Base-by-base conservation (phyloP, 2,888 invertebrate genomes). In the Eretmocerus hayati region DNA sequence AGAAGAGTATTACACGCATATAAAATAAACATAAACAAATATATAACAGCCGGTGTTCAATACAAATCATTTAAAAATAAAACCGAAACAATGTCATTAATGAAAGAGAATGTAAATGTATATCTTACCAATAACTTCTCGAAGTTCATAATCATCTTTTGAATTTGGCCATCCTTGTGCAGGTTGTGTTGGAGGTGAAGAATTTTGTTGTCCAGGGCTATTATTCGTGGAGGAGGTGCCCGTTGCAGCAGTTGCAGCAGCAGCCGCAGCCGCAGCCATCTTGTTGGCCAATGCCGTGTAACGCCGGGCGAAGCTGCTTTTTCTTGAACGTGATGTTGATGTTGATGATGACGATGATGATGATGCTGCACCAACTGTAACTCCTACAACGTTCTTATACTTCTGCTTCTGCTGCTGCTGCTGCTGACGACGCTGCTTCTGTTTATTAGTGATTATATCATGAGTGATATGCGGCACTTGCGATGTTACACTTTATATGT, bases 91-190 rank as follows among this genome's bases (percentile, higher is more conserved):
- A n/a, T n/a, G n/a, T n/a, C n/a, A n/a, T n/a, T n/a, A n/a, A n/a
- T n/a, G n/a, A 22, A 23, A 2, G 23, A 23, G 16, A 5, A 21
- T 19, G 20, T 4, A 18, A 4, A 38, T 2, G 19, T 5, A 11
- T 32, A 11, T 80, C 82, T 77, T 75, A 89, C 91, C 91, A 67
- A 95, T 94, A 64, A 94, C 89, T 76, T 94, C 93, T 61, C 86
- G 83, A 63, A 95, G 75, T 74, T 92, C 91, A 75, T 95, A 95
- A 73, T 90, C 90, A 68, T 90, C 89, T 74, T 88, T 87, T 66
- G 81, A 84, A 76, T 91, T 93, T 57, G 93, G 85, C 94, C 94
- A 94, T 71, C 72, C 73, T 61, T 70, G 71, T 72, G 59, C 75
- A 73, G 71, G 77, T 77, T 37, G 35, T 15, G 35, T 26, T n/a